Base-by-base conservation (phyloP, 2,797 vertebrate genomes). In the Decapterus maruadsi region DNA sequence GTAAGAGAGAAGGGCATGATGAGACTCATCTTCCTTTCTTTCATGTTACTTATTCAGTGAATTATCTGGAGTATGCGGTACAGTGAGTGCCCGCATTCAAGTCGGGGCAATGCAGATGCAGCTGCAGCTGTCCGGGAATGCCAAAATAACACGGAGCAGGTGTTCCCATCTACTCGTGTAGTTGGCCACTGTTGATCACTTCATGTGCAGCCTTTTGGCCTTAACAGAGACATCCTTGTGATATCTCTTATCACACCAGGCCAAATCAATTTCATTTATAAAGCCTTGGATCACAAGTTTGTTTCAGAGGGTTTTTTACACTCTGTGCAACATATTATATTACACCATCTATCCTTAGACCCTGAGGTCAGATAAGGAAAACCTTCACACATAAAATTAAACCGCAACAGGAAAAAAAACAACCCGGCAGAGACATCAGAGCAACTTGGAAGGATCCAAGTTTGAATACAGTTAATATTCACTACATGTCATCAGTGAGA, bases 1-100 rank as follows among this genome's bases (percentile, higher is more conserved):
- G 69, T 77, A 82, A 84, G 74, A 85, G 83, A 89, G 84, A 83
- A 84, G 87, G 88, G 86, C 88, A 84, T 42, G 65, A 85, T 81
- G 59, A 83, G 69, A 86, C 72, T 90, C 59, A 69, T 83, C 65
- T 81, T 48, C 43, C 68, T 72, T 80, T 77, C 60, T 85, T 69
- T 71, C 38, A 71, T 75, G 68, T 68, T 77, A 75, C 54, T 83
- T 78, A 79, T 87, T 68, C 7, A 51, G 20, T 45, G 17, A 75
- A 75, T 73, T 63, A 14, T 64, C 14, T 46, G 9, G n/a, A 58
- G 67, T 51, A 38, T 45, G 43, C 13, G 9, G 38, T 2, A 46
- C 58, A 29, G 70, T 19, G 20, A 68, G 60, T 45, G 55, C 50
- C 50, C 0, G 5, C 16, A 4, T 69, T 72, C 59, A 77, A 75